Evolutionary conservation across 1,140 invertebrate genomes (phyloP).

Genomic region (Dendroctonus ponderosae): DNA sequence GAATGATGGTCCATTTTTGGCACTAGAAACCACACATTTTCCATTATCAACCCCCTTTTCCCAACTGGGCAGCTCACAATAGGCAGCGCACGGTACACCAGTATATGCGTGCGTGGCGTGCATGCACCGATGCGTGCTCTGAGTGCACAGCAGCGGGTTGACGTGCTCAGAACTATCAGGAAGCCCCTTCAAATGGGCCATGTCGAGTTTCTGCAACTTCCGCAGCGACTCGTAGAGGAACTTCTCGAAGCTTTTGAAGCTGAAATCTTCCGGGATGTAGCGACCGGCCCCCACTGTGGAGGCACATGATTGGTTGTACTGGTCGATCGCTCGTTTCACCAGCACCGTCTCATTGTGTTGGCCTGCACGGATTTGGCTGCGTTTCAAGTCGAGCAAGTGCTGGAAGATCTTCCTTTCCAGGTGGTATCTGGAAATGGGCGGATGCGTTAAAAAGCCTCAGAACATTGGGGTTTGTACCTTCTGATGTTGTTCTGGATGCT

Average conservation of each 20-base stretch:
- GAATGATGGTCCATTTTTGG: slow-evolving; percentile 71
- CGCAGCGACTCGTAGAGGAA: slow-evolving; percentile 87
- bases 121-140: slow-evolving; percentile 81
- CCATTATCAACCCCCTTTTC: neutral
- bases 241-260: slow-evolving; percentile 85
- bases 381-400: slow-evolving; percentile 88
- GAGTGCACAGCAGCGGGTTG: slow-evolving; percentile 71
- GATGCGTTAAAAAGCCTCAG: neutral
- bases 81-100: slow-evolving; percentile 79
- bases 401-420: slow-evolving; percentile 92
- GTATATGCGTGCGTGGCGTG: slow-evolving; percentile 89
- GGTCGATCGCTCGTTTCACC: slow-evolving; percentile 80
- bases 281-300: slow-evolving; percentile 65
- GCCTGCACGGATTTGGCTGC: slow-evolving; percentile 86
- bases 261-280: slow-evolving; percentile 70
- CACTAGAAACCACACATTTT: slow-evolving; percentile 54
- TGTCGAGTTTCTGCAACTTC: slow-evolving; percentile 69
- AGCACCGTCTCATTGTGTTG: slow-evolving; percentile 85
- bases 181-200: slow-evolving; percentile 62
- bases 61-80: slow-evolving; percentile 62
- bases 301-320: slow-evolving; percentile 75
- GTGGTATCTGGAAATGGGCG: slow-evolving; percentile 67
- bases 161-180: slow-evolving; percentile 55
- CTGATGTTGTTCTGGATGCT: slow-evolving; percentile 66
- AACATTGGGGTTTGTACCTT: slow-evolving; percentile 52